Percentiles rank a stretch among this genome's conserved stretches.
phyloP scores from a whole-genome alignment of 2,797 vertebrate genomes.

The Cynodonichthys magdalenae region DNA sequence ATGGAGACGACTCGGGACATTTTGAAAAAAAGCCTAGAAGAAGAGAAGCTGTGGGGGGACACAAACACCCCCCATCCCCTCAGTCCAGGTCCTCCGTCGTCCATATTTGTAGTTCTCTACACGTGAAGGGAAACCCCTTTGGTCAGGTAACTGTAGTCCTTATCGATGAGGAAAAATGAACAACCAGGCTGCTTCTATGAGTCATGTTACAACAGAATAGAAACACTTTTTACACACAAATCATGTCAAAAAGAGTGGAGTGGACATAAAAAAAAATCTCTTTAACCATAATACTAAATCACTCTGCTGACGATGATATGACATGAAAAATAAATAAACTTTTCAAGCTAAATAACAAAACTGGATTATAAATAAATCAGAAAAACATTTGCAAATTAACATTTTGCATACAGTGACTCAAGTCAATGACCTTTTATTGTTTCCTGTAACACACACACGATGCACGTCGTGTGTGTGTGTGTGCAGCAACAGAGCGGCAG shows the following conservation, averaged over 20 bases:
- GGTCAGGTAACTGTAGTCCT: constrained; percentile 75
- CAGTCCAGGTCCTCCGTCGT: constrained; percentile 53
- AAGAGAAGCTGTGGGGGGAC: constrained; percentile 49
- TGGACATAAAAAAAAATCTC: constrained; percentile 57
- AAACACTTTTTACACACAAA: constrained; percentile 63
- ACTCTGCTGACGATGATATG: constrained; percentile 64
- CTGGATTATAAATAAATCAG: constrained; percentile 85
- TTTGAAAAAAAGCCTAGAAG: constrained; percentile 69
- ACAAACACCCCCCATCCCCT: constrained; percentile 44
- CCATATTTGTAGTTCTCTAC: constrained; percentile 66
- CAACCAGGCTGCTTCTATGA: constrained; percentile 71
- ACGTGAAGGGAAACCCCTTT: constrained; percentile 77
- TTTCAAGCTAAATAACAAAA: constrained; percentile 78
- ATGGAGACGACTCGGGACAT: constrained; percentile 56
- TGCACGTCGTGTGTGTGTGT: constrained; percentile 35
- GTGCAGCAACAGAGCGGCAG: constrained; percentile 61
- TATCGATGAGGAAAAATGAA: constrained; percentile 53
- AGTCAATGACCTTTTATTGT: constrained; percentile 65
- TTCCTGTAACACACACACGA: constrained; percentile 68
- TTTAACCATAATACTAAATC: constrained; percentile 75
- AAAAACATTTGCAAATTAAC: constrained; percentile 74
- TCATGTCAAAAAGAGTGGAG: constrained; percentile 58
- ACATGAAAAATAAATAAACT: constrained; percentile 82
- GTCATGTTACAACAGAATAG: constrained; percentile 60
- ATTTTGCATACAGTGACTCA: constrained; percentile 80